These are phyloP conservation scores for Hephaestus fuliginosus DNA, from an alignment of 2,797 vertebrate genomes.

Conservation along the genomic window DNA sequence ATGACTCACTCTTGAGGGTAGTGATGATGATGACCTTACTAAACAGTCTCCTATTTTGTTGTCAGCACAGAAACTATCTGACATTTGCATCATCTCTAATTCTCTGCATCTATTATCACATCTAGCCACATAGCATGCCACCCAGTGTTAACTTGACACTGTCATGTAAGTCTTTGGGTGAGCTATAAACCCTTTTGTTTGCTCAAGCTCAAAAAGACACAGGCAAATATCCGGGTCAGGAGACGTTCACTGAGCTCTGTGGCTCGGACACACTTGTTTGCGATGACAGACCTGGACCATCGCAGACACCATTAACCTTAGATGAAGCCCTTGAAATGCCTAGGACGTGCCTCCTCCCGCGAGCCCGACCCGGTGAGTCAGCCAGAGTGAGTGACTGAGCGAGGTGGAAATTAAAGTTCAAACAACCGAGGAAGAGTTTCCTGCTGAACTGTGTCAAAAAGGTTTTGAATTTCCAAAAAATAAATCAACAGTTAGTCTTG, in stretches of 20 bases:
- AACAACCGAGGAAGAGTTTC: background rate
- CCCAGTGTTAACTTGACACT: constrained; percentile 7
- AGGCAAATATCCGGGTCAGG: background rate
- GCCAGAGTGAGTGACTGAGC: constrained; percentile 8
- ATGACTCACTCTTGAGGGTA: background rate
- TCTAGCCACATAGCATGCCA: background rate
- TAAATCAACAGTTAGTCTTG: background rate
- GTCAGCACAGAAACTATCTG: background rate
- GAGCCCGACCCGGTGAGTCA: constrained; percentile 21
- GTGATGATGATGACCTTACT: background rate
- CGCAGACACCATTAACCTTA: constrained; percentile 45
- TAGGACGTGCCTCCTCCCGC: constrained; percentile 11
- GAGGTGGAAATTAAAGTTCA: background rate
- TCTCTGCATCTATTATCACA: constrained; percentile 2
- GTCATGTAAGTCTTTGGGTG: constrained; percentile 1
- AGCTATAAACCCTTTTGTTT: constrained; percentile 27
- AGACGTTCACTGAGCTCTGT: constrained; percentile 19
- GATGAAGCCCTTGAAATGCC: constrained; percentile 38
- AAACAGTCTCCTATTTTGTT: background rate
- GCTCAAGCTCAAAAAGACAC: constrained; percentile 27
- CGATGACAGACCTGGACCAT: constrained; percentile 35
- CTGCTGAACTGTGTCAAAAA: background rate
- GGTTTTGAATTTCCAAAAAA: background rate
- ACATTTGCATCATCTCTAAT: background rate
- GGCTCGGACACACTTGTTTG: constrained; percentile 16